A percentile compares a stretch with the other conserved stretches of the same genome.
Evolutionary conservation across 2,888 invertebrate species (phyloP).

Genomic region (Stenotaenia linearis): DNA sequence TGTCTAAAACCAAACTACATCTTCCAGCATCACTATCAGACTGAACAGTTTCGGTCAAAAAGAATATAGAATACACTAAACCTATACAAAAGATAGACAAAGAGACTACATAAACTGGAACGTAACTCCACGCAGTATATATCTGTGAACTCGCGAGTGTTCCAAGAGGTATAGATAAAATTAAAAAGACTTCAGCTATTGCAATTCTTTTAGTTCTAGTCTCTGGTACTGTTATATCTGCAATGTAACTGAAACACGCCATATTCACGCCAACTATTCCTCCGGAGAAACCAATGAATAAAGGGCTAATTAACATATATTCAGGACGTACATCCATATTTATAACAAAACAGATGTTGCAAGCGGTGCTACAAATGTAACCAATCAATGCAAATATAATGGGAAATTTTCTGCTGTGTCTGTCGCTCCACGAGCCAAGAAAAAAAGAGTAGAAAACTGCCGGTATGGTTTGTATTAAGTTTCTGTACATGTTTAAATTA

Average conservation of each 20-base stretch:
- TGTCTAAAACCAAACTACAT: background rate
- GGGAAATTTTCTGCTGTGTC: constrained; percentile 6
- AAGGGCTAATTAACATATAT: background rate
- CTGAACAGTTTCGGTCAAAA: constrained; percentile 36
- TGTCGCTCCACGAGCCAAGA: constrained; percentile 28
- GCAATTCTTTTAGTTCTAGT: background rate
- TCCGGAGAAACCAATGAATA: background rate
- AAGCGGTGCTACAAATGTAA: background rate
- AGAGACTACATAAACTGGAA: constrained; percentile 46
- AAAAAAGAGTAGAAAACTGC: background rate
- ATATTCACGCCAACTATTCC: background rate
- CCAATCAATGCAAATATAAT: background rate
- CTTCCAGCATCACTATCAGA: background rate
- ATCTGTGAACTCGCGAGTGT: constrained; percentile 74
- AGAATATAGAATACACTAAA: constrained; percentile 45
- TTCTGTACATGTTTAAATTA: background rate
- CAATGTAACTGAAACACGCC: background rate
- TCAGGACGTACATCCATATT: background rate
- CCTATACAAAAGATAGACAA: constrained; percentile 43
- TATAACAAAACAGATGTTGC: background rate
- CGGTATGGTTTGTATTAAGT: background rate
- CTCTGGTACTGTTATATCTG: background rate
- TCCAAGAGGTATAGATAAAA: constrained; percentile 55
- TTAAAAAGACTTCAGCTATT: background rate
- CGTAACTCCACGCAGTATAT: constrained; percentile 48